Conservation (phyloP, 2,113 vertebrate species). For the Phaethornis superciliosus region DNA sequence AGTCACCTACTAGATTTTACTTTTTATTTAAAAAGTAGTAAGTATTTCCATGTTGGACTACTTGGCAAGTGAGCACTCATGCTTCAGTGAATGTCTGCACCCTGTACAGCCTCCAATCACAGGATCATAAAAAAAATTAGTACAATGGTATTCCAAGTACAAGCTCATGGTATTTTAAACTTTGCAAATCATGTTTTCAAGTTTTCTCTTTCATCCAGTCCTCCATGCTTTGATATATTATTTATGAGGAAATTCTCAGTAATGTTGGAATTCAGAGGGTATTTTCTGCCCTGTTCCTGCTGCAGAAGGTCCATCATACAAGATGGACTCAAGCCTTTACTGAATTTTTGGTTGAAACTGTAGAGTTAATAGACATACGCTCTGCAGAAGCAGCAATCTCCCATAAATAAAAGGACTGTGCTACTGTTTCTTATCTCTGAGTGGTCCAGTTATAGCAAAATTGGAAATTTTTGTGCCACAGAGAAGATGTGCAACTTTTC, state of each 20-base stretch:
- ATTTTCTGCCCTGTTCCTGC: not conserved
- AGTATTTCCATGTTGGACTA: not conserved
- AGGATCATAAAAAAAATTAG: not conserved
- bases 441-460: not conserved
- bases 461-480: not conserved
- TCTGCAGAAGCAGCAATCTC: not conserved
- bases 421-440: not conserved
- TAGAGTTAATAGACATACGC: not conserved
- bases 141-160: not conserved
- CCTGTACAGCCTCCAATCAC: not conserved
- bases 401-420: not conserved
- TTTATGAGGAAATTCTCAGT: slow-evolving; percentile 50
- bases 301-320: not conserved
- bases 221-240: slow-evolving; percentile 32
- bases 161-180: slow-evolving; percentile 13
- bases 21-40: not conserved
- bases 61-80: not conserved
- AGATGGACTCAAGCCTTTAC: not conserved
- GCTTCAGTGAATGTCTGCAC: not conserved
- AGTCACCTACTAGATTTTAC: not conserved
- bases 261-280: slow-evolving; percentile 3
- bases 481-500: not conserved
- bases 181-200: slow-evolving; percentile 15
- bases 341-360: not conserved
- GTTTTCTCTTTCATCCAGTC: slow-evolving; percentile 21